Conservation (phyloP, 2,113 vertebrate species). For the Phasianus colchicus region DNA sequence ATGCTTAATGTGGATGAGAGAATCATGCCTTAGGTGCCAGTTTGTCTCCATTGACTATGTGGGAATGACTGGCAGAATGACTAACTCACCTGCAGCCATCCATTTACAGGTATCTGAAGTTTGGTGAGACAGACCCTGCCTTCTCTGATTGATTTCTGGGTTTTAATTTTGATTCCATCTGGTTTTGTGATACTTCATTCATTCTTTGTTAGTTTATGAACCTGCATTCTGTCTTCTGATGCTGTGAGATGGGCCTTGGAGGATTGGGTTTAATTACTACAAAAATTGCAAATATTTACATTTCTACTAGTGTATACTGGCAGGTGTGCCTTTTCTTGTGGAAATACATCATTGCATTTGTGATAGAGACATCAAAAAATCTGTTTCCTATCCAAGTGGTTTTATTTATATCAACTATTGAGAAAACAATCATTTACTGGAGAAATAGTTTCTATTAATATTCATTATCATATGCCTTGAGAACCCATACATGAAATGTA, state of each 20-base stretch:
- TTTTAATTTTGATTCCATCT: neutral
- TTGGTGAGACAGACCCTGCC: neutral
- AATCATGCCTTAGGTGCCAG: neutral
- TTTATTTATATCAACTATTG: slow-evolving; percentile 42
- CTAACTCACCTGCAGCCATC: neutral
- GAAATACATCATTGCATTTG: neutral
- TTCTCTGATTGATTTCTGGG: neutral
- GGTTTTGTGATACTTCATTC: neutral
- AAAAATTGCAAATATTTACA: slow-evolving; percentile 50
- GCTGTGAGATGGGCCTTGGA: neutral
- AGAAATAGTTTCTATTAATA: slow-evolving; percentile 52
- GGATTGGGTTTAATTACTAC: slow-evolving; percentile 24
- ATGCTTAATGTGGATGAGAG: neutral
- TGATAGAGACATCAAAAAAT: slow-evolving; percentile 52
- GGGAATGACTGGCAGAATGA: neutral
- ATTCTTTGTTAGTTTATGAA: neutral
- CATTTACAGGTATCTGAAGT: neutral
- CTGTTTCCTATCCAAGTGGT: slow-evolving; percentile 20
- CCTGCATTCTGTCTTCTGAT: neutral
- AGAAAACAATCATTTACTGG: slow-evolving; percentile 4
- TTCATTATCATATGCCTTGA: slow-evolving; percentile 47
- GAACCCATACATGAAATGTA: slow-evolving; percentile 6
- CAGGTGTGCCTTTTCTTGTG: slow-evolving; percentile 51
- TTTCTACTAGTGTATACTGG: neutral
- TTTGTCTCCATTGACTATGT: neutral